These are phyloP conservation scores for Poicephalus gulielmi DNA, from an alignment of 2,113 vertebrate genomes.

Conservation along the genomic window DNA sequence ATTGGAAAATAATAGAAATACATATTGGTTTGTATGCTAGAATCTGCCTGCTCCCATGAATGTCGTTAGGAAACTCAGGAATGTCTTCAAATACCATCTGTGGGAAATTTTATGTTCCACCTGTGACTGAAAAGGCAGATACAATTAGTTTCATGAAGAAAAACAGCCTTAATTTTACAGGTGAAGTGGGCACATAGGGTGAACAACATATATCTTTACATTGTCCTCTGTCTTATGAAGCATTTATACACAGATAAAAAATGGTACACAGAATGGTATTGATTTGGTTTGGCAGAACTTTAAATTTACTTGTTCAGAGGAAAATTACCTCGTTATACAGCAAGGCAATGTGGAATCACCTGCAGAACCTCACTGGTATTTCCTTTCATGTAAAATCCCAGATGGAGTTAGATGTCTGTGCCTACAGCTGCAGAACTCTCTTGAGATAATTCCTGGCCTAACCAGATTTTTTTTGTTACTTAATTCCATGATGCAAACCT, in stretches of 20 bases:
- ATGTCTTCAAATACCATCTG: not conserved
- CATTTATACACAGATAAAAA: not conserved
- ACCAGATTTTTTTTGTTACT: not conserved
- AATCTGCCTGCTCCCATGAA: not conserved
- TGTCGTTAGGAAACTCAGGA: not conserved
- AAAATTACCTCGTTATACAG: not conserved
- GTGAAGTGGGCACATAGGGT: not conserved
- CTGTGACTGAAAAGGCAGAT: not conserved
- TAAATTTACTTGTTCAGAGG: not conserved
- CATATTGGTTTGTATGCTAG: not conserved
- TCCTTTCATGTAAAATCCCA: not conserved
- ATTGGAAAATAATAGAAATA: not conserved
- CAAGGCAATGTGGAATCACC: not conserved
- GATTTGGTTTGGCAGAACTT: not conserved
- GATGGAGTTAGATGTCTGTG: not conserved
- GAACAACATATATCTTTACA: not conserved
- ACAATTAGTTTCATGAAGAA: not conserved
- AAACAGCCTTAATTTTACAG: not conserved
- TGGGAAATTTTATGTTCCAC: not conserved
- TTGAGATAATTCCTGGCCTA: not conserved
- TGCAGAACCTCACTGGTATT: not conserved
- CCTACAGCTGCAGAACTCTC: not conserved
- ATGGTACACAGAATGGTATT: not conserved
- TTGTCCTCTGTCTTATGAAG: not conserved
- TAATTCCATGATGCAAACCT: not conserved